Evolutionary conservation across 2,113 vertebrate species (phyloP), one percentile per base, ranked within the genome.

Genomic region (Apeltes quadracus): DNA sequence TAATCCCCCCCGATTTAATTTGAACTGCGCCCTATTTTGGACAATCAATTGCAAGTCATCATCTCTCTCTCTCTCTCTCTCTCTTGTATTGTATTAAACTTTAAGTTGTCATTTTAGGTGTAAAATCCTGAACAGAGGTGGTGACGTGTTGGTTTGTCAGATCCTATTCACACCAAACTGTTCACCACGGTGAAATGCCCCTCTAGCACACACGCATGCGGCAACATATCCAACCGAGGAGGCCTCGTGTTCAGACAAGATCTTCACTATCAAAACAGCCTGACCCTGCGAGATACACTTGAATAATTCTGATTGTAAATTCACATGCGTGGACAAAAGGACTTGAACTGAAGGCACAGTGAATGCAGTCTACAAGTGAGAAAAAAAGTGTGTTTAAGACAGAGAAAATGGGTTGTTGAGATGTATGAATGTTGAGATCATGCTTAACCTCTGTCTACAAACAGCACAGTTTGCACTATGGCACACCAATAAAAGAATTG

Each of bases 381-480:
- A 53, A 6, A 22, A 53, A 25, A 53, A 23, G 41, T 88, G 88
- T 92, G 90, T 92, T 88, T 72, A 85, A 91, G 89, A 89, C 88
- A 86, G 90, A 90, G 87, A 72, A 55, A 23, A 64, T 10, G 43
- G 67, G 58, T 72, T 79, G 36, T 84, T 16, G 41, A 77, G 76
- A 79, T 71, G 63, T 71, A 75, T 81, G 87, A 89, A 93, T 89
- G 81, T 92, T 85, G 89, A 92, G 80, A 86, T 87, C 88, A 81
- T 75, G 91, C 87, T 87, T 91, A 84, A 92, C 90, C 82, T 85
- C 92, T 95, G 94, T 93, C 92, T 94, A 92, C 91, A 89, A 94
- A 95, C 90, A 90, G 91, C 92, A 92, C 94, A 93, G 70, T 95
- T 96, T 96, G 95, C 95, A 96, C 95, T 96, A 95, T 92, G 93